Evolutionary conservation across 2,888 invertebrate genomes (phyloP).

Genomic region (Leptopterna dolabrata): DNA sequence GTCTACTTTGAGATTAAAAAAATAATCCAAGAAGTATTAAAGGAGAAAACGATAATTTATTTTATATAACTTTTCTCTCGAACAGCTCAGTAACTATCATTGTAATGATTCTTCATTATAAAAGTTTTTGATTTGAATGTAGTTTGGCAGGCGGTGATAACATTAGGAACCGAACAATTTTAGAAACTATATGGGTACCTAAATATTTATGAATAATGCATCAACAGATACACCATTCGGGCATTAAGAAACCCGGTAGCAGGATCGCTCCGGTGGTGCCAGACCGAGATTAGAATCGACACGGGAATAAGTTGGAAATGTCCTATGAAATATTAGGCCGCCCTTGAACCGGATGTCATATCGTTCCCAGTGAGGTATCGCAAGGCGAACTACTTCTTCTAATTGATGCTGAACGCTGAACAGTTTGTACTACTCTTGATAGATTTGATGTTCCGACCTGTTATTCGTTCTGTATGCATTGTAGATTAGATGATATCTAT

Average conservation of each 20-base stretch:
- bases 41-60: too few species aligned
- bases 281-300: slow-evolving; percentile 14
- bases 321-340: background rate
- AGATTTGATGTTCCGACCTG: background rate
- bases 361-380: background rate
- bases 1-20: too few species aligned
- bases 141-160: too few species aligned
- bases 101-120: too few species aligned
- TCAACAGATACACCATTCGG: background rate
- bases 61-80: too few species aligned
- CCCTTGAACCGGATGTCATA: slow-evolving; percentile 15
- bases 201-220: background rate
- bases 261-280: background rate
- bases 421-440: background rate
- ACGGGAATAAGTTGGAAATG: background rate
- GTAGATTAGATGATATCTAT: too few species aligned
- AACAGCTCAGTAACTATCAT: too few species aligned
- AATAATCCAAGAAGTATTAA: too few species aligned
- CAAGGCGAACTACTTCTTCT: background rate
- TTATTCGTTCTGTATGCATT: background rate
- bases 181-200: background rate
- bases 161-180: background rate
- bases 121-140: too few species aligned
- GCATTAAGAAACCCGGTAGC: background rate
- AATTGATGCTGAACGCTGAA: background rate